These are phyloP conservation scores for Heteronetta atricapilla DNA, from an alignment of 2,113 vertebrate species.

Conservation along the genomic window DNA sequence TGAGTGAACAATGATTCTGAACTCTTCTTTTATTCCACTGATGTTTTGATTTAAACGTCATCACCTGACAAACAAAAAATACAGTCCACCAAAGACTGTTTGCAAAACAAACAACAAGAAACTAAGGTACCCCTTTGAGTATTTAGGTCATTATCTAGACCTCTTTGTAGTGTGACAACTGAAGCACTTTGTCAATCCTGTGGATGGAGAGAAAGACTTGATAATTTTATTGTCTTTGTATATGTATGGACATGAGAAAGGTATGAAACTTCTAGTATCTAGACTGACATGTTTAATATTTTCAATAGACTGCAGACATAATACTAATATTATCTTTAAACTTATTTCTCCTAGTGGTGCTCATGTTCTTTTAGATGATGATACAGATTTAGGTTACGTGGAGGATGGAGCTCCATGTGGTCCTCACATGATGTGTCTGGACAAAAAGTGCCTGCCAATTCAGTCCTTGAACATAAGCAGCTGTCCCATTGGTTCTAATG, in stretches of 20 bases:
- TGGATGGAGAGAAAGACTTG: not conserved
- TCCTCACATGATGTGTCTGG: constrained; percentile 99
- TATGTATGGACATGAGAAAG: not conserved
- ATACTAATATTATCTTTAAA: constrained; percentile 25
- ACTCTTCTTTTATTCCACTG: not conserved
- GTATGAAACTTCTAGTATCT: not conserved
- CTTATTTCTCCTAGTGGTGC: constrained; percentile 83
- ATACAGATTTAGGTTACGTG: constrained; percentile 96
- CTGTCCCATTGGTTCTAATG: constrained; percentile 90
- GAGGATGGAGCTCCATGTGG: constrained; percentile 97
- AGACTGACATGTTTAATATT: not conserved
- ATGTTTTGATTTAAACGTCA: not conserved
- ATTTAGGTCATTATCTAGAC: not conserved
- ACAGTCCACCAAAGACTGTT: not conserved
- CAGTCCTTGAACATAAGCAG: constrained; percentile 95
- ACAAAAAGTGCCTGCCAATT: constrained; percentile 96
- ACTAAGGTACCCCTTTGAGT: not conserved
- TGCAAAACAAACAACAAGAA: not conserved
- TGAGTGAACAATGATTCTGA: not conserved
- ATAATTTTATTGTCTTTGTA: not conserved
- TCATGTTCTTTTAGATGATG: constrained; percentile 95
- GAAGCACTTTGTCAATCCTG: not conserved
- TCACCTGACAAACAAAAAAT: not conserved
- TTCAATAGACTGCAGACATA: not conserved
- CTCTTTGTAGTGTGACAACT: not conserved